Base-by-base conservation (phyloP, 2,797 vertebrate genomes). In the Botia kubotai region DNA sequence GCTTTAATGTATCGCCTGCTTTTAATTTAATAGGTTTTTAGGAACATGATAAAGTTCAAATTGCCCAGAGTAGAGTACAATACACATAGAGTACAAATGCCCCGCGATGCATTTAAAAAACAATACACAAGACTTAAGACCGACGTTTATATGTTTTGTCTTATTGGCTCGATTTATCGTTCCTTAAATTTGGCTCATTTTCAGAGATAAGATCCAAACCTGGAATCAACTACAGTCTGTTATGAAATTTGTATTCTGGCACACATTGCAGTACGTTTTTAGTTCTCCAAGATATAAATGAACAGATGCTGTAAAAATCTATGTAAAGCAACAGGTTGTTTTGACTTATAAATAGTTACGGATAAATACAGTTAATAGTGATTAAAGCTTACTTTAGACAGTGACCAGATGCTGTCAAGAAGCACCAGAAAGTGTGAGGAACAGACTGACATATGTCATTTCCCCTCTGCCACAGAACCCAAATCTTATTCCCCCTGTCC, bases 161-260 rank as follows among this genome's bases (percentile, higher is more conserved):
- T 48, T 50, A 33, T 60, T 78, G 66, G 53, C 23, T 33, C 33
- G 17, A 77, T 43, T 60, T 60, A 60, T 46, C 11, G n/a, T 46
- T 48, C 53, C 66, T 60, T 43, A 78, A 58, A 60, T 70, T 21
- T 78, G 76, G 66, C 76, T 70, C 6, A 46, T 14, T 60, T 33
- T 78, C 55, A 78, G 53, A 48, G 23, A 13, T 43, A 58, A 58
- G 52, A 57, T 46, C 63, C 36, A 70, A 77, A 60, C 3, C 0
- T 50, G 53, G 17, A 62, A 70, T 78, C 67, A 60, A 33, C 29
- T 50, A 17, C n/a, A 36, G 36, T 60, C 67, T 78, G 43, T 70
- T 58, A 50, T 36, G 16, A 33, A 3, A 23, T 60, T 52, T 48
- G 8, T 57, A 21, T 69, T 77, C 36, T 77, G 67, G 13, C 23